Percentiles rank a stretch among this genome's conserved stretches.
phyloP scores from a whole-genome alignment of 53 echinoderm and acorn worm genomes.

The Echinarachnius parma region DNA sequence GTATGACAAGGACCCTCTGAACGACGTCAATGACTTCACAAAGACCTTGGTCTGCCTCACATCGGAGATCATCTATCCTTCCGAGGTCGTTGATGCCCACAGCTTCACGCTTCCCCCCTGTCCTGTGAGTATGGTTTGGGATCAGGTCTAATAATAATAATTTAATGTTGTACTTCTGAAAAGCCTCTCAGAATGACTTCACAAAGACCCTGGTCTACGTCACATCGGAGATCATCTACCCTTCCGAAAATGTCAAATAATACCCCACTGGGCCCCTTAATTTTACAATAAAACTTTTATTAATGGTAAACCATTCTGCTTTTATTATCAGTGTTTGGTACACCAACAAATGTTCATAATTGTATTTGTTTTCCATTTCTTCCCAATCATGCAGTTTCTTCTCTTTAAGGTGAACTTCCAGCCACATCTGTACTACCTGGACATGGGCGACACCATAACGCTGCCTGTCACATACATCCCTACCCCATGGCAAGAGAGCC shows the following conservation, averaged over 20 bases:
- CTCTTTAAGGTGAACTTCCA: background rate
- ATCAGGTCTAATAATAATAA: no score
- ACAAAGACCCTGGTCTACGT: background rate
- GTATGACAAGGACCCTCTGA: background rate
- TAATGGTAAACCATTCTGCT: no score
- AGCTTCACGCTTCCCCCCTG: background rate
- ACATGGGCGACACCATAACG: constrained; percentile 2
- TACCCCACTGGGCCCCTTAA: background rate
- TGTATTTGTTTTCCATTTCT: background rate
- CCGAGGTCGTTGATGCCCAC: background rate
- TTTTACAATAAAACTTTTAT: background rate
- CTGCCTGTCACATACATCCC: background rate
- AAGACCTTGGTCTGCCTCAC: background rate
- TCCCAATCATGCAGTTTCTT: background rate
- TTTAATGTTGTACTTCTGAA: no score
- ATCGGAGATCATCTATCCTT: constrained; percentile 4
- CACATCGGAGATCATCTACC: background rate
- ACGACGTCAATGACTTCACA: constrained; percentile 5
- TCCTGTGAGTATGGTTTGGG: background rate
- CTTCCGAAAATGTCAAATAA: background rate
- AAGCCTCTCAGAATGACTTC: background rate
- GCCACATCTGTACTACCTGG: constrained; percentile 4
- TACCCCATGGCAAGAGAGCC: constrained; percentile 6
- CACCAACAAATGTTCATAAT: no score
- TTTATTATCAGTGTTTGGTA: no score